A percentile compares a stretch with the other conserved stretches of the same genome.
Conservation (phyloP, 2,888 invertebrate species). For the Margaritifera margaritifera region DNA sequence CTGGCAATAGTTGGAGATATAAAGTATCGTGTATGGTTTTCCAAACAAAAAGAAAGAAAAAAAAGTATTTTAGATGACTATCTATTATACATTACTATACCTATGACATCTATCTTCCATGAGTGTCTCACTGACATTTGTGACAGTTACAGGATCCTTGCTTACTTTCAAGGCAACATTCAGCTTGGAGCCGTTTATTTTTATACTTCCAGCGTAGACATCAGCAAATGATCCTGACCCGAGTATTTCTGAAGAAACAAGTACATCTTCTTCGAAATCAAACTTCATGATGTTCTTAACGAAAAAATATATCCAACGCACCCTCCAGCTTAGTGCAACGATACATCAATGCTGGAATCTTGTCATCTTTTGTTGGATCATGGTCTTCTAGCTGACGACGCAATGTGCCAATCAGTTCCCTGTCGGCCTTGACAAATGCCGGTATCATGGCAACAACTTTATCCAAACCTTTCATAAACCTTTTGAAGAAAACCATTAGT, state of each 20-base stretch:
- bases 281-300: no score
- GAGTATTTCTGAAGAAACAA: conserved; percentile 12
- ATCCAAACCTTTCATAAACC: conserved; percentile 49
- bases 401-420: not conserved
- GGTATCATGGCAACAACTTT: conserved; percentile 51
- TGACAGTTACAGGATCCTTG: conserved; percentile 26
- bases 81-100: conserved; percentile 22
- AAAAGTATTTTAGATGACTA: no score
- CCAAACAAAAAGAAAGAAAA: no score
- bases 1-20: no score
- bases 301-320: no score
- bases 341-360: no score
- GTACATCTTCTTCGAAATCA: not conserved
- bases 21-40: no score
- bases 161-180: conserved; percentile 41
- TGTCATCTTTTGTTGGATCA: no score
- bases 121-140: conserved; percentile 52
- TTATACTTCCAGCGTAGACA: conserved; percentile 39
- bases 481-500: conserved; percentile 50
- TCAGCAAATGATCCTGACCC: conserved; percentile 59
- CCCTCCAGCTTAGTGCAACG: no score
- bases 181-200: conserved; percentile 14
- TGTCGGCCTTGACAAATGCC: conserved; percentile 27
- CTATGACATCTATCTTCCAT: conserved; percentile 58
- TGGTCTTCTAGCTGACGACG: not conserved